Base-by-base conservation (phyloP, 1,140 invertebrate species). In the Tetragonula clypearis region DNA sequence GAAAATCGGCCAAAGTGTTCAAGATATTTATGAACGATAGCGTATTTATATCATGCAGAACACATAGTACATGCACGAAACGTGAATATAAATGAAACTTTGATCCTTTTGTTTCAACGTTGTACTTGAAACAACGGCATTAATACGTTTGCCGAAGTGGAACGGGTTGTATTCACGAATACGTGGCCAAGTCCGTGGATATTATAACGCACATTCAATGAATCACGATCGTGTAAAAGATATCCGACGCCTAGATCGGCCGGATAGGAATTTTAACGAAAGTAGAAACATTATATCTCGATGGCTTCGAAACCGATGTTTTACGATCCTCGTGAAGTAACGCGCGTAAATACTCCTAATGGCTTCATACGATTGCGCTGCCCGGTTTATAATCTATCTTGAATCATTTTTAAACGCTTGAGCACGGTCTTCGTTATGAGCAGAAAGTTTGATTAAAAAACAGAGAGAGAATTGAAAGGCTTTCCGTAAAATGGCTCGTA, bases 41-140 rank as follows among this genome's bases (percentile, higher is more conserved):
- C 12, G 3, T 62, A 62, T 14, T 0, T 62, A 62, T n/a, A n/a
- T 62, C n/a, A 14, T 62, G 1, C 23, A 62, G 23, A 3, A 5
- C 14, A 62, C 23, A 62, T n/a, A 12, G n/a, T 62, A 62, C 23
- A 62, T n/a, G 23, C 23, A 62, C 21, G 23, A 62, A 62, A n/a
- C 23, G 1, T 19, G 35, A 88, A 68, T 84, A 58, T 23, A 71
- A 88, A 88, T 88, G 58, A 72, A 65, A 74, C 58, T 23, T 55
- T 23, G 9, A 82, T 74, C 56, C 71, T n/a, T 68, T 76, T 75
- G 69, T 82, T 82, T n/a, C 53, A 11, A 82, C 21, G 21, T 35
- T 56, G 49, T 41, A 49, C 2, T n/a, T 17, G 21, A 30, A 23
- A 1, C 55, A 55, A 30, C 41, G n/a, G 41, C 49, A 35, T 65